Evolutionary conservation across 2,113 vertebrate genomes (phyloP).

Genomic region (Boulengeromyrus knoepffleri): DNA sequence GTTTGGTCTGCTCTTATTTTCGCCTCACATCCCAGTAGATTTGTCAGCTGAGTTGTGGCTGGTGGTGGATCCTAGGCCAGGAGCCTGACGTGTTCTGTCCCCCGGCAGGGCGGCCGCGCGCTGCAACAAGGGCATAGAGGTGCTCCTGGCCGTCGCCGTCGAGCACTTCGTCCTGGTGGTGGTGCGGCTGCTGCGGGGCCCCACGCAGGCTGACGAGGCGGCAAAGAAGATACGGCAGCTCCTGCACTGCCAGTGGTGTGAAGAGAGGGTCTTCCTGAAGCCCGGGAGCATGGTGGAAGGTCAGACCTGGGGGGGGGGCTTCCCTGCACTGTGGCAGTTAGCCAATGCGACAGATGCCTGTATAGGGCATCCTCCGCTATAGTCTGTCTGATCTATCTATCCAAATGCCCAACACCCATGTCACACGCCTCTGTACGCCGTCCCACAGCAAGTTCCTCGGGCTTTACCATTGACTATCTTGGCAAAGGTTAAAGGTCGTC

Average conservation of each 20-base stretch:
- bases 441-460: background rate
- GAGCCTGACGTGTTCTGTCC: background rate
- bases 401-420: background rate
- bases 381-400: background rate
- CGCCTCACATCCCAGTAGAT: background rate
- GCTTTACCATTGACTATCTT: background rate
- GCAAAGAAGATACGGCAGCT: constrained; percentile 78
- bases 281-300: constrained; percentile 86
- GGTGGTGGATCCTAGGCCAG: background rate
- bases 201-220: constrained; percentile 78
- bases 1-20: background rate
- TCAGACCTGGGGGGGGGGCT: constrained; percentile 41
- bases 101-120: constrained; percentile 77
- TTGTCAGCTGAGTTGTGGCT: background rate
- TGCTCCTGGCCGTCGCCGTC: constrained; percentile 82
- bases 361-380: background rate
- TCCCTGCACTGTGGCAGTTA: background rate
- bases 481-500: background rate
- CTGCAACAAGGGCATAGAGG: constrained; percentile 93
- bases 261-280: constrained; percentile 87
- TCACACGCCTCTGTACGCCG: background rate
- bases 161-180: constrained; percentile 95
- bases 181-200: constrained; percentile 82
- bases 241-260: constrained; percentile 96
- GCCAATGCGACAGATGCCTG: background rate